Percentiles rank a stretch among this genome's conserved stretches.
phyloP scores from a whole-genome alignment of 2,797 vertebrate species.

The Pygocentrus nattereri region DNA sequence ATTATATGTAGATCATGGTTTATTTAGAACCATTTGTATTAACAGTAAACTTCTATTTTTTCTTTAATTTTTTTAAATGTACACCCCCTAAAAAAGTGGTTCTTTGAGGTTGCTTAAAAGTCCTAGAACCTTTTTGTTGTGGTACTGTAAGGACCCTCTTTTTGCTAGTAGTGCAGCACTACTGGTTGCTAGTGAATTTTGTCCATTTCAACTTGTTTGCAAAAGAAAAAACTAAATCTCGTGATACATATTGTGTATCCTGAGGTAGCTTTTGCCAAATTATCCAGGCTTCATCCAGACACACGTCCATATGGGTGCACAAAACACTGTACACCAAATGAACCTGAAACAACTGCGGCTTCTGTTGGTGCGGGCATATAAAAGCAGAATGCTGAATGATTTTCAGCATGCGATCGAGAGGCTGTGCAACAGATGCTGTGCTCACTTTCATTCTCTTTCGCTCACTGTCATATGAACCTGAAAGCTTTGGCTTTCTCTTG shows the following conservation, averaged over 20 bases:
- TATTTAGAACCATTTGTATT: too few relatives aligned
- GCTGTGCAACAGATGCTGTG: not conserved
- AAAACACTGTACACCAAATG: not conserved
- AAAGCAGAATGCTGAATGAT: not conserved
- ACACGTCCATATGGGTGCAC: not conserved
- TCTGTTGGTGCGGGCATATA: conserved; percentile 16
- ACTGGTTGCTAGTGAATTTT: too few relatives aligned
- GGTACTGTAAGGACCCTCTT: too few relatives aligned
- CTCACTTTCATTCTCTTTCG: not conserved
- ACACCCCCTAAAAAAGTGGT: too few relatives aligned
- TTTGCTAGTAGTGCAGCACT: too few relatives aligned
- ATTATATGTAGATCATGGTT: too few relatives aligned
- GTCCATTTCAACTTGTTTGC: not conserved
- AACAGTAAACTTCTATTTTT: too few relatives aligned
- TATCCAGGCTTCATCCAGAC: not conserved
- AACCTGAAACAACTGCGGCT: conserved; percentile 18
- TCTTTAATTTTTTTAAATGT: too few relatives aligned
- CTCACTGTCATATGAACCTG: conserved; percentile 36
- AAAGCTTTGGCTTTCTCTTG: conserved; percentile 45
- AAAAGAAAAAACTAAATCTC: not conserved
- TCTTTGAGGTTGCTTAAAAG: too few relatives aligned
- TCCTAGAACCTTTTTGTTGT: too few relatives aligned
- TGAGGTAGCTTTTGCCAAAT: not conserved
- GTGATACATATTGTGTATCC: not conserved
- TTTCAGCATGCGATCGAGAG: not conserved